Conservation (phyloP, 2,888 invertebrate genomes). For the Ectemnius lituratus region DNA sequence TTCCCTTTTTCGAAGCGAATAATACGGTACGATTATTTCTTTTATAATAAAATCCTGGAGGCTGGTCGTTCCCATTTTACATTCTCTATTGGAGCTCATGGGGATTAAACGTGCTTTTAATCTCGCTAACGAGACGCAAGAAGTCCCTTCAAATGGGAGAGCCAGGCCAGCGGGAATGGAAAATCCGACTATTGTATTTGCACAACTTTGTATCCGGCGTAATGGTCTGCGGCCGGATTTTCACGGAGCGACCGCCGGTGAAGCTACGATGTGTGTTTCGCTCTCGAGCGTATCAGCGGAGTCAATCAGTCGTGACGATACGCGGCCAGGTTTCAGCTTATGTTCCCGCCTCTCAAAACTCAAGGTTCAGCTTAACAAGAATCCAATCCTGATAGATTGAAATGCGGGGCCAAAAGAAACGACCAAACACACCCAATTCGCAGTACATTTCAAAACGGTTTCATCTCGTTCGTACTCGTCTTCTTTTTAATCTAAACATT, state of each 20-base stretch:
- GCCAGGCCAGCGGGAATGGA: background rate
- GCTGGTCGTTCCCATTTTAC: background rate
- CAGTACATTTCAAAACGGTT: no score
- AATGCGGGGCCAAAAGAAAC: no score
- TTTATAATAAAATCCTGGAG: no score
- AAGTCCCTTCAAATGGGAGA: background rate
- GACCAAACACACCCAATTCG: no score
- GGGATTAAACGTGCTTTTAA: conserved; percentile 1
- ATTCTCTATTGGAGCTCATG: background rate
- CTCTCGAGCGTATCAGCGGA: background rate
- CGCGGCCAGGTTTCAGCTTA: background rate
- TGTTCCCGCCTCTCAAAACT: background rate
- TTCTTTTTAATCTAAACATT: no score
- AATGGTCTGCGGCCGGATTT: no score
- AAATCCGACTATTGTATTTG: no score
- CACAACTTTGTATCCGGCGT: no score
- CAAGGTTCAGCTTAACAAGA: background rate
- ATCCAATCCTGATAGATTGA: background rate
- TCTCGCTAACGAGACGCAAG: conserved; percentile 1
- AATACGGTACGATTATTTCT: no score
- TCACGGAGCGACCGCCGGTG: background rate
- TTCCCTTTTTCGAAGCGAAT: no score
- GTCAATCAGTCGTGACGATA: conserved; percentile 1
- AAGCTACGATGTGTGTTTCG: background rate
- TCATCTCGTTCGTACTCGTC: no score